These are phyloP conservation scores for Cebidichthys violaceus DNA, from an alignment of 2,113 vertebrate species.

Conservation along the genomic window DNA sequence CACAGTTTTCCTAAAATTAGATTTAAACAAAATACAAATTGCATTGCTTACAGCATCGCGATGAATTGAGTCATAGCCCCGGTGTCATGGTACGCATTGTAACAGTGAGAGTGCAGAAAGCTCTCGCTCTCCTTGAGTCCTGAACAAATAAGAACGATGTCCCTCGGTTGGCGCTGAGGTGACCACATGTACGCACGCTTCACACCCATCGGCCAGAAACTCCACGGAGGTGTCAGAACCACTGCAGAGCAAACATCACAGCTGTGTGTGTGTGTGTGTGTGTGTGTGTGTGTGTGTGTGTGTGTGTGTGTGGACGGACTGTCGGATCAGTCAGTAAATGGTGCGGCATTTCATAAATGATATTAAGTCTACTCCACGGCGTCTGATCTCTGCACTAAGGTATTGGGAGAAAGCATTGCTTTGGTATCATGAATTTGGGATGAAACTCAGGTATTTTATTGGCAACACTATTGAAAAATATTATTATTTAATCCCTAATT, in stretches of 20 bases:
- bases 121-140: background rate
- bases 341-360: background rate
- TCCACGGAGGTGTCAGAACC: constrained; percentile 16
- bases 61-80: background rate
- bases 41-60: no score
- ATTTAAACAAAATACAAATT: no score
- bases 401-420: background rate
- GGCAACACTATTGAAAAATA: background rate
- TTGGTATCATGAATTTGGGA: background rate
- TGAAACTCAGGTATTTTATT: background rate
- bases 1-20: background rate
- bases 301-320: background rate
- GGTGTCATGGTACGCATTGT: no score
- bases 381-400: background rate
- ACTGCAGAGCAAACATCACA: constrained; percentile 31
- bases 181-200: constrained; percentile 56
- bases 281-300: constrained; percentile 12
- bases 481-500: background rate
- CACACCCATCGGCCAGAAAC: constrained; percentile 38
- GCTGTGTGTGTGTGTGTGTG: constrained; percentile 11
- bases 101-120: background rate
- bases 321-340: background rate
- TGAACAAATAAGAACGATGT: background rate
- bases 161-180: constrained; percentile 19
- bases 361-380: background rate